Evolutionary conservation across 2,113 vertebrate species (phyloP), one percentile per base, ranked within the genome.

Genomic region (Indicator maculatus): DNA sequence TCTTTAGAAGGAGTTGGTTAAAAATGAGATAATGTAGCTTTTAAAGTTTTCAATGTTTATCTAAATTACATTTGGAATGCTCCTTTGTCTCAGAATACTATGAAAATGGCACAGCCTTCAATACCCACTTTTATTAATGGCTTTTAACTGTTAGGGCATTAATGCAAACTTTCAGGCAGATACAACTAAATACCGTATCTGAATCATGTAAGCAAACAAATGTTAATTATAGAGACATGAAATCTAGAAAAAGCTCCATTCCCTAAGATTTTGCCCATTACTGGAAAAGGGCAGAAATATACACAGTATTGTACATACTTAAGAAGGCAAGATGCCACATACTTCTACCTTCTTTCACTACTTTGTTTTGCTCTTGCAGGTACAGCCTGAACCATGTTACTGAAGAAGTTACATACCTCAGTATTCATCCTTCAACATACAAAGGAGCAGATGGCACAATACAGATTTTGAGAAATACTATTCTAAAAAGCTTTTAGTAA

Each of bases 371-470:
- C 36, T 86, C 55, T 36, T 72, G 26, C 47, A 60, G 44, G 66
- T 23, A 90, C 23, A 76, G 63, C 11, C 70, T 59, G 53, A 71
- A 47, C 5, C 44, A 55, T 0, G 0, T 73, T 53, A 84, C 23
- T 6, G 2, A 58, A 83, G 12, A 45, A 88, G 39, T 19, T 28
- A n/a, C 7, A 6, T 13, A 52, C 3, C 11, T 50, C 63, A 30
- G 5, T 52, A 45, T 38, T 69, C 30, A 76, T 12, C 18, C 27
- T 69, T 8, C 39, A 24, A 28, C 9, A 72, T 1, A 58, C 2
- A 60, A 18, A 65, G 41, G 3, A 83, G 14, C 23, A 85, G 31
- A 45, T 44, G 41, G 41, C 4, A 73, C 0, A 1, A 47, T 0
- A 33, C 0, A 0, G 45, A 50, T 53, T 74, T 74, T 67, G 16